These are phyloP conservation scores for Bombus soroeensis DNA, from an alignment of 1,140 invertebrate genomes.

Conservation along the genomic window DNA sequence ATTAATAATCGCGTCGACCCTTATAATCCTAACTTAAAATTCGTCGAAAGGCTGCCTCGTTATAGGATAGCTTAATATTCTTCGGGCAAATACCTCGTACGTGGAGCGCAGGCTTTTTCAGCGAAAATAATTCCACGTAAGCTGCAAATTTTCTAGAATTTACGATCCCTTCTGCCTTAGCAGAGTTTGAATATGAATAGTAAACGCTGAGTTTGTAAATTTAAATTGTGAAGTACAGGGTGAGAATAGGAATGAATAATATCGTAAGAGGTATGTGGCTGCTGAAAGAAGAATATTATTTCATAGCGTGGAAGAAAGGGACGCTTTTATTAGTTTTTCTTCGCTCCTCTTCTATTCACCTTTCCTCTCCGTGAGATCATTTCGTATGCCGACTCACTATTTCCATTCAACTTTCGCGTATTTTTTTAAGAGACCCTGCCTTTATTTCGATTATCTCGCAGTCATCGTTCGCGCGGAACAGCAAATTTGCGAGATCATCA, in stretches of 20 bases:
- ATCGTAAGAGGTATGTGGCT: neutral
- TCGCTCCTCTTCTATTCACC: neutral
- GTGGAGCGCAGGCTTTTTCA: neutral
- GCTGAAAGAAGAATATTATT: neutral
- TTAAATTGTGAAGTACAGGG: neutral
- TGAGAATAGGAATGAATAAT: neutral
- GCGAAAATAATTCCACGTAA: neutral
- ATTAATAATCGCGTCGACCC: too few relatives aligned
- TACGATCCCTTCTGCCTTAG: neutral
- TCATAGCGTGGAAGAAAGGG: neutral
- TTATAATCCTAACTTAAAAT: too few relatives aligned
- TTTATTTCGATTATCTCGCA: neutral
- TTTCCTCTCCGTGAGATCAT: neutral
- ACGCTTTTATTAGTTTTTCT: constrained; percentile 2
- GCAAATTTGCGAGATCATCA: neutral
- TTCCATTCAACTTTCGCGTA: neutral
- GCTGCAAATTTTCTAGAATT: neutral
- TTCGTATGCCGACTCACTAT: neutral
- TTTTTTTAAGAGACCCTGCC: neutral
- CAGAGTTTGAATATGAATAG: neutral
- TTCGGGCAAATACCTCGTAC: neutral
- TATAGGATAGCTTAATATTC: neutral
- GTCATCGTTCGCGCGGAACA: neutral
- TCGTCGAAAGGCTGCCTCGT: neutral
- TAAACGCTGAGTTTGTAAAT: neutral